Evolutionary conservation across 2,113 vertebrate genomes (phyloP).

Genomic region (Ailurus styani): DNA sequence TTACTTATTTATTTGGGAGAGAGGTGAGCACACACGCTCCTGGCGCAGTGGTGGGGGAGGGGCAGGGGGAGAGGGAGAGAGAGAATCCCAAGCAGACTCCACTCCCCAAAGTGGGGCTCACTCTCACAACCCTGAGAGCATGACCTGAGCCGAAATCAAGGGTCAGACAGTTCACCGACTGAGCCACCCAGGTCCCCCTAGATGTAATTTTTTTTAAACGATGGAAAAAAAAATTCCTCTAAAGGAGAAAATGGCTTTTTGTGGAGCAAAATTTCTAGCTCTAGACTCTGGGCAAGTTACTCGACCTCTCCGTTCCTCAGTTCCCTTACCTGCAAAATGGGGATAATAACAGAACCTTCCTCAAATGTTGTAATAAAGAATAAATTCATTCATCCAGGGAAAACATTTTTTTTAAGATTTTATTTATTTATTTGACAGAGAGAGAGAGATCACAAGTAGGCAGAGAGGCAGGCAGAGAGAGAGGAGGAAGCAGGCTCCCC

Average conservation of each 20-base stretch:
- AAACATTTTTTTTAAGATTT: too few species aligned
- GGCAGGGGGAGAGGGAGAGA: not conserved
- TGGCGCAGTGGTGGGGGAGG: not conserved
- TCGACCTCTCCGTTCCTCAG: not conserved
- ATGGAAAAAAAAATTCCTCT: not conserved
- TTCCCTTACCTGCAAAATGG: not conserved
- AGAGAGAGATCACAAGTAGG: too few species aligned
- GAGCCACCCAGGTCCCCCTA: not conserved
- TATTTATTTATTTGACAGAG: too few species aligned
- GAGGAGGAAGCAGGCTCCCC: too few species aligned
- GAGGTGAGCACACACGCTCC: not conserved
- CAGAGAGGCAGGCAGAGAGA: too few species aligned
- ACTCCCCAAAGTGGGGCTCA: accelerated
- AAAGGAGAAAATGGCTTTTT: not conserved
- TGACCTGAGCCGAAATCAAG: not conserved
- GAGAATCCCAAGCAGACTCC: not conserved
- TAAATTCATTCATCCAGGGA: not conserved
- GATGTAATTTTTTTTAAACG: not conserved
- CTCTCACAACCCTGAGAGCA: not conserved
- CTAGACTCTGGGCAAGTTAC: not conserved
- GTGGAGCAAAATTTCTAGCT: not conserved
- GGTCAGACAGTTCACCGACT: not conserved
- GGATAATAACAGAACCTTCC: not conserved
- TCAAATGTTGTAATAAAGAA: not conserved
- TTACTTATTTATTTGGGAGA: not conserved